A percentile compares a stretch with the other conserved stretches of the same genome.
Conservation (phyloP, 2,797 vertebrate genomes). For the Ctenopoma multispine region DNA sequence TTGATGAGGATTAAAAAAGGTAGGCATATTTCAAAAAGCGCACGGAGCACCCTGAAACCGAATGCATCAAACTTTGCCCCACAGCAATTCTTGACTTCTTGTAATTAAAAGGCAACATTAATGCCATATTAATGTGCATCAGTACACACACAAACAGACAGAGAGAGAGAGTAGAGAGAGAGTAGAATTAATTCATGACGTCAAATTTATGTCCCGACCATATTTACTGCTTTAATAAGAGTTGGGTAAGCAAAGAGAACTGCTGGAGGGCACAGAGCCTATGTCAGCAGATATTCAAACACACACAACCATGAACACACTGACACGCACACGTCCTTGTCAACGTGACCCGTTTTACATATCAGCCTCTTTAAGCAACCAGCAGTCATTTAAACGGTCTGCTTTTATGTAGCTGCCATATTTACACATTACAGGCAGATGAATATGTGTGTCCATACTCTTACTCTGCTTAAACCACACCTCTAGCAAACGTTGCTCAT, state of each 20-base stretch:
- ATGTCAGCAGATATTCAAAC: constrained; percentile 81
- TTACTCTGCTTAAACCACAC: neutral
- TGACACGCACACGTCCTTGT: constrained; percentile 54
- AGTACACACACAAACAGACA: constrained; percentile 7
- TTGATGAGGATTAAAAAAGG: constrained; percentile 67
- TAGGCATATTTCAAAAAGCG: constrained; percentile 70
- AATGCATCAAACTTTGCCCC: constrained; percentile 68
- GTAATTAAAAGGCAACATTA: constrained; percentile 78
- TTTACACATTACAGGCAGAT: constrained; percentile 47
- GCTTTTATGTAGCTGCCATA: constrained; percentile 46
- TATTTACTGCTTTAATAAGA: constrained; percentile 85
- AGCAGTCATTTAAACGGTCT: constrained; percentile 53
- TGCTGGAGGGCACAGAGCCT: constrained; percentile 72
- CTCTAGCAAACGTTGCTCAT: constrained; percentile 45
- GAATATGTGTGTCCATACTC: constrained; percentile 6
- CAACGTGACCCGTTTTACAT: constrained; percentile 77
- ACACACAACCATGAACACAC: constrained; percentile 26
- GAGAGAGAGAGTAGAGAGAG: neutral
- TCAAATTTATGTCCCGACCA: constrained; percentile 78
- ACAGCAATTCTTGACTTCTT: constrained; percentile 62
- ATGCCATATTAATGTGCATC: constrained; percentile 75
- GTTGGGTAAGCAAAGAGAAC: constrained; percentile 78
- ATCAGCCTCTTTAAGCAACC: constrained; percentile 59
- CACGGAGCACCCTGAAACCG: constrained; percentile 55
- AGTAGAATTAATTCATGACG: constrained; percentile 77